Evolutionary conservation across 1,140 invertebrate species (phyloP).

Genomic region (Eupeodes corollae): DNA sequence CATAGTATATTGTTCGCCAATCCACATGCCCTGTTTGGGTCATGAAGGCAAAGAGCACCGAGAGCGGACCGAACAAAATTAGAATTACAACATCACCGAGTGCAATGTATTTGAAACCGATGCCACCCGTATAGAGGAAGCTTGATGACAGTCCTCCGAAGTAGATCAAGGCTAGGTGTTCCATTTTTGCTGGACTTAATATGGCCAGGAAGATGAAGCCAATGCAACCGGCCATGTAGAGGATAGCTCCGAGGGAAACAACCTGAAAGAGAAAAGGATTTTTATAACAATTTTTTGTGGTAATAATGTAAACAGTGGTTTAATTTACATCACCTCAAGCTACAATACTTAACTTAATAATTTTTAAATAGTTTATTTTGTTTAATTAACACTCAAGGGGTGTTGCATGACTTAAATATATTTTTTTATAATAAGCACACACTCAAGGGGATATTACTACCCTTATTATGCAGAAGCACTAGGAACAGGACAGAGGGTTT

Average conservation of each 20-base stretch:
- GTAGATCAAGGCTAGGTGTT: slow-evolving; percentile 85
- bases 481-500: no score
- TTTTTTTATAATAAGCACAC: no score
- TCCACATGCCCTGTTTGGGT: slow-evolving; percentile 78
- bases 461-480: no score
- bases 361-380: no score
- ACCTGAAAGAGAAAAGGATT: slow-evolving; percentile 40
- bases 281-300: neutral
- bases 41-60: slow-evolving; percentile 88
- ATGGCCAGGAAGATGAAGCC: slow-evolving; percentile 71
- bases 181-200: slow-evolving; percentile 81
- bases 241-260: slow-evolving; percentile 71
- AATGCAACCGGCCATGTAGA: slow-evolving; percentile 79
- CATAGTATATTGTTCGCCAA: slow-evolving; percentile 82
- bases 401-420: no score
- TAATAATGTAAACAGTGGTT: no score
- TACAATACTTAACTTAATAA: no score
- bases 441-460: no score
- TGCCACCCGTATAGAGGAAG: slow-evolving; percentile 86
- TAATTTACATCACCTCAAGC: no score
- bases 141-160: slow-evolving; percentile 94
- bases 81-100: slow-evolving; percentile 83
- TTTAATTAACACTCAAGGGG: no score
- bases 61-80: slow-evolving; percentile 87
- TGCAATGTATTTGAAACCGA: slow-evolving; percentile 87